A percentile compares a stretch with the other conserved stretches of the same genome.
These are phyloP conservation scores for Sabellastarte sp. DNA, from an alignment of 2,888 invertebrate species.

Conservation along the genomic window DNA sequence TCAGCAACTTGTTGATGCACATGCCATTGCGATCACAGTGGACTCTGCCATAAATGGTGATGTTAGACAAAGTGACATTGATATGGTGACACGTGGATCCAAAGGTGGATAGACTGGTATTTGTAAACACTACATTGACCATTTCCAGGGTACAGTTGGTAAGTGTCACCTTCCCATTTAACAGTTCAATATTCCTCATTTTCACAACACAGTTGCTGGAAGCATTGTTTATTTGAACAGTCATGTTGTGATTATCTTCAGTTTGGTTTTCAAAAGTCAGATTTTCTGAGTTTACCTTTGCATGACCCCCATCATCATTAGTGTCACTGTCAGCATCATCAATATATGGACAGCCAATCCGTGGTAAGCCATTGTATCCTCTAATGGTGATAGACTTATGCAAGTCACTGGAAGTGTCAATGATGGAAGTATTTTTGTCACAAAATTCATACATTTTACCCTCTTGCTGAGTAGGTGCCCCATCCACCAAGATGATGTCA, in stretches of 20 bases:
- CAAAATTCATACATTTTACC: background rate
- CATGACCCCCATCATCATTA: background rate
- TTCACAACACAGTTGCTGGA: conserved; percentile 2
- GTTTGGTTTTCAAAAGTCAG: too few relatives aligned
- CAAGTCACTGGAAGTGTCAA: background rate
- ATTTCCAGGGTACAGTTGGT: conserved; percentile 16
- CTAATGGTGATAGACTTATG: background rate
- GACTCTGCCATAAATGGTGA: conserved; percentile 16
- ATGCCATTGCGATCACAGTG: conserved; percentile 4
- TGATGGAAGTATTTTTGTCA: background rate
- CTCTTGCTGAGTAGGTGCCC: background rate
- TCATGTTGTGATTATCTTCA: too few relatives aligned
- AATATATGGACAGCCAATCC: background rate
- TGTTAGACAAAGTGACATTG: conserved; percentile 10
- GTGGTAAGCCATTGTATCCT: conserved; percentile 2
- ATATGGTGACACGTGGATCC: conserved; percentile 12
- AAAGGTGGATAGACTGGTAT: conserved; percentile 11
- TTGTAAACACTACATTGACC: conserved; percentile 14
- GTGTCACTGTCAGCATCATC: background rate
- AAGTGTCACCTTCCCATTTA: conserved; percentile 7
- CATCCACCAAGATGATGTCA: conserved; percentile 6
- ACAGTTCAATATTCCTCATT: conserved; percentile 1
- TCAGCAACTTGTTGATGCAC: conserved; percentile 10
- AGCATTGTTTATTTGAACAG: too few relatives aligned
- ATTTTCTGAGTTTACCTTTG: conserved; percentile 1